Conservation (phyloP, 2,113 vertebrate species). For the Bambusicola thoracicus region DNA sequence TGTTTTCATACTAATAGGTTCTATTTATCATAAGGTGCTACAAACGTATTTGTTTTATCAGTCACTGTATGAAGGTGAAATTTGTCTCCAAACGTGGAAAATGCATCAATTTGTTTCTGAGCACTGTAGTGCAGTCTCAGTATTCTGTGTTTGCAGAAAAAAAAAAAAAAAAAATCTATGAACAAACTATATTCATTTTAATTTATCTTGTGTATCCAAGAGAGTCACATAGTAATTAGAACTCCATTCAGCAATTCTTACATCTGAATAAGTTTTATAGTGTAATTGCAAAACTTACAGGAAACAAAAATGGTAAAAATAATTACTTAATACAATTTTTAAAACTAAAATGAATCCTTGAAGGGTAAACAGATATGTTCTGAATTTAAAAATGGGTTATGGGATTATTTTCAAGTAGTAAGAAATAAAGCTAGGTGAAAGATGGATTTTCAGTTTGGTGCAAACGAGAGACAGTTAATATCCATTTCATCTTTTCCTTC, state of each 20-base stretch:
- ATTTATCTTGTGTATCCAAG: not conserved
- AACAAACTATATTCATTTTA: not conserved
- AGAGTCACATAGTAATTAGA: constrained; percentile 41
- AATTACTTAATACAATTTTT: not conserved
- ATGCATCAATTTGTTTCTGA: constrained; percentile 18
- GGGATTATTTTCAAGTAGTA: not conserved
- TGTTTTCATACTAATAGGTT: constrained; percentile 65
- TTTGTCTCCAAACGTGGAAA: constrained; percentile 41
- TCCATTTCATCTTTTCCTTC: constrained; percentile 34
- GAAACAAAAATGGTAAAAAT: not conserved
- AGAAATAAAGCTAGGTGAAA: not conserved
- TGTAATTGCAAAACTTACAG: not conserved
- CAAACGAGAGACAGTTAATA: constrained; percentile 34
- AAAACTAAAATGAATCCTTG: not conserved
- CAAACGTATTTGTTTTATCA: constrained; percentile 58
- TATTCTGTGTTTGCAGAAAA: not conserved
- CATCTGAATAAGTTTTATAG: constrained; percentile 9
- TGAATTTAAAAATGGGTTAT: not conserved
- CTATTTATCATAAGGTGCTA: constrained; percentile 52
- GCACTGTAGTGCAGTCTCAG: not conserved
- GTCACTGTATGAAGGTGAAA: constrained; percentile 16
- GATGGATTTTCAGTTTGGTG: constrained; percentile 13
- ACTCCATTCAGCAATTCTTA: not conserved
- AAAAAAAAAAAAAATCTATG: not conserved
- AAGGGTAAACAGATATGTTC: not conserved